Base-by-base conservation (phyloP, 1,140 invertebrate species). In the Ceratosolen fusciceps region DNA sequence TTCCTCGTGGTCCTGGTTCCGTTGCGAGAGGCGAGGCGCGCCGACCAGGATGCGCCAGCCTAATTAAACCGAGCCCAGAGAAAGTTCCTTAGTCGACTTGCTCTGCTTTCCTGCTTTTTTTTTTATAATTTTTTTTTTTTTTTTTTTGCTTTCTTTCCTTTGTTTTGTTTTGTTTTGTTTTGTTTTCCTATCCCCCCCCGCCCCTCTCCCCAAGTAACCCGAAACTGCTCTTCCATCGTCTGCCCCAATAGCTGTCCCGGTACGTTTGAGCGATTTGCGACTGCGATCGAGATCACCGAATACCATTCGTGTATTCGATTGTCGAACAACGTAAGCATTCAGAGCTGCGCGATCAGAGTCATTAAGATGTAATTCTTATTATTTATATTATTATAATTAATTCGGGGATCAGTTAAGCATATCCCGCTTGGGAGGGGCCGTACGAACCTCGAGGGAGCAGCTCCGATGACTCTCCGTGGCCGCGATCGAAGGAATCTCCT, bases 261-360 rank as follows among this genome's bases (percentile, higher is more conserved):
- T 7, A 34, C n/a, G 16, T 47, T 47, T 29, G 14, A 47, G 19
- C 67, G 14, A n/a, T n/a, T 47, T 3, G n/a, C 5, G n/a, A 68
- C 39, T 68, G 14, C 39, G 39, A 47, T 26, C 19, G 47, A 71
- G 29, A 49, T 19, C 21, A 29, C 58, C 29, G 37, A 74, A 31
- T 26, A n/a, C n/a, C n/a, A n/a, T n/a, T n/a, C n/a, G n/a, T n/a
- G n/a, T n/a, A 43, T 58, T 47, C 7, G 10, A 62, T 29, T 29
- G 39, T 12, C 19, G 26, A 70, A 70, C n/a, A n/a, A n/a, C 67
- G 67, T 49, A 67, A 58, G 75, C 52, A 52, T 70, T 24, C n/a
- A 78, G 10, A 65, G 26, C 58, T 71, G 74, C 71, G 77, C 65
- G 74, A 80, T 82, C 60, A 77, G 80, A 83, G 83, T 83, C 81